Evolutionary conservation across 2,113 vertebrate genomes (phyloP), one percentile per base, ranked within the genome.

Genomic region (Pseudolaguvia tuberculata): DNA sequence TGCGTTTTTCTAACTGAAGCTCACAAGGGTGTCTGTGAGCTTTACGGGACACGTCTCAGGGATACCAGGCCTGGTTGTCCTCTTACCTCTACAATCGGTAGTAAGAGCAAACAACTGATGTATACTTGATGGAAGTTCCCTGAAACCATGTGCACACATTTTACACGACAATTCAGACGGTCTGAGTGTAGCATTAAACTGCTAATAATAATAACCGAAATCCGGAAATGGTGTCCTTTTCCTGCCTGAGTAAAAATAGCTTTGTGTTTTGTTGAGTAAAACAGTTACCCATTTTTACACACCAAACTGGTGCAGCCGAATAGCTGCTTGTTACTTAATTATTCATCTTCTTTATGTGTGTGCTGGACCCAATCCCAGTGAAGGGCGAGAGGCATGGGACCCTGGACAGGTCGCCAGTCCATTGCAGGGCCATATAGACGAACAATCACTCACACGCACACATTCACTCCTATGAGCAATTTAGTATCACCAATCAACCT

Each of bases 1-100:
- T 5, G 11, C 50, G 5, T n/a, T 48, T 71, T 62, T 52, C 70
- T 50, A 29, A 55, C 9, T 15, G 35, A 52, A 15, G 7, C 39
- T 52, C 7, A 59, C 74, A 69, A 67, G 53, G 59, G 55, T 59
- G 53, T 31, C n/a, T 52, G 27, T 42, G 48, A 74, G 20, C 59
- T 48, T 65, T 74, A 65, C 59, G 57, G 29, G 52, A 39, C 21
- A 18, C n/a, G 7, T 52, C 31, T 73, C 57, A 73, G 29, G 47
- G 58, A 18, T 29, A 53, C 42, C 15, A n/a, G 18, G 42, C 11
- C 11, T n/a, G 29, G 39, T 6, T 35, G 20, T 11, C 9, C n/a
- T 53, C 29, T 25, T 4, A 10, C 23, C 31, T 35, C 31, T 11
- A 35, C 13, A 51, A 59, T 71, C 53, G 5, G 20, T 45, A n/a